Evolutionary conservation across 2,888 invertebrate genomes (phyloP), one percentile per base, ranked within the genome.

Genomic region (Diarsia dahlii): DNA sequence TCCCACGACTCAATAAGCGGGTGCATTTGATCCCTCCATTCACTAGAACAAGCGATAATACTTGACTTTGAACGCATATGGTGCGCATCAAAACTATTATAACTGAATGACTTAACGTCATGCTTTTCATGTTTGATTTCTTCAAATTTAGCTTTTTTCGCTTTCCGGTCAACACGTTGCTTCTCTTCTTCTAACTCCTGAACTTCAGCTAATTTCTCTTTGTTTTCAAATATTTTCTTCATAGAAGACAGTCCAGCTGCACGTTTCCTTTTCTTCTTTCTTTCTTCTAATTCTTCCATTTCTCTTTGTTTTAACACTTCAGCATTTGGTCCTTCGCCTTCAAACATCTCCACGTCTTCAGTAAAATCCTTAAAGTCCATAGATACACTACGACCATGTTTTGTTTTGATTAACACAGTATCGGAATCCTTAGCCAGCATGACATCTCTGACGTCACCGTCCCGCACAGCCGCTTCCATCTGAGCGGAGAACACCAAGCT

Each of bases 391-490:
- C 97, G 97, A 28, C 98, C 98, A 88, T 98, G 97, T 91, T 97
- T 98, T 87, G 98, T 95, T 94, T 98, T 97, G 23, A 98, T 97
- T 34, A 98, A 94, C 82, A 98, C 97, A 80, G 97, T 98, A 91
- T 98, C 98, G 71, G 97, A 97, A 90, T 98, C 97, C 89, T 98
- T 97, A 6, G 98, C 98, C 28, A 98, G 95, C 97, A 98, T 97
- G 3, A 98, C 97, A 89, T 98, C 98, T 76, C 97, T 97, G 52
- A 98, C 97, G 87, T 98, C 98, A 72, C 98, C 98, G 87, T 98
- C 98, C 39, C 98, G 96, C 68, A 98, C 98, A 6, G 98, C 98
- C 18, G 97, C 97, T 92, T 98, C 98, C 90, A 98, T 96, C 78
- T 97, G 97, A 56, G 98, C 97, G 8, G 98, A 97, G 87, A 98